Percentiles rank a stretch among this genome's conserved stretches.
phyloP scores from a whole-genome alignment of 2,888 invertebrate genomes.

The Camponotus fellah region DNA sequence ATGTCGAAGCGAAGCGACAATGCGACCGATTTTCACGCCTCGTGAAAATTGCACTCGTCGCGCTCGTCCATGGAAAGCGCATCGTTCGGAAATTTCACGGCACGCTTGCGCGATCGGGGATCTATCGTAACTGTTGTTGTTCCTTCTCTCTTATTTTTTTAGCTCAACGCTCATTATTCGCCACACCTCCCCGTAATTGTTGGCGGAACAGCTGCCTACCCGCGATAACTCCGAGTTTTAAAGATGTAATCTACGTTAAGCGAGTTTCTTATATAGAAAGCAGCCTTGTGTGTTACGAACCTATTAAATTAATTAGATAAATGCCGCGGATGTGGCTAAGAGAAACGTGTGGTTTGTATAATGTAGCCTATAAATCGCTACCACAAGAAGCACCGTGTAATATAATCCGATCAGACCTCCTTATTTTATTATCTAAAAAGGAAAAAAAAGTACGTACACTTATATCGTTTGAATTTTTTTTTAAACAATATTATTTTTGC shows the following conservation, averaged over 20 bases:
- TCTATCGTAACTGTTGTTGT: conserved; percentile 33
- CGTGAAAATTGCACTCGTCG: conserved; percentile 46
- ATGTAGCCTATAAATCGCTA: conserved; percentile 4
- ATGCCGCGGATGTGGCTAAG: conserved; percentile 6
- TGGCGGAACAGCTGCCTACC: conserved; percentile 25
- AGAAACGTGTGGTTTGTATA: conserved; percentile 26
- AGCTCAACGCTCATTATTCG: conserved; percentile 23
- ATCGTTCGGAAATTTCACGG: conserved; percentile 8
- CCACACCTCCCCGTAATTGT: conserved; percentile 43
- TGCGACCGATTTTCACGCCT: conserved; percentile 19
- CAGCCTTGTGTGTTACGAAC: conserved; percentile 27
- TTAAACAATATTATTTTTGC: not conserved
- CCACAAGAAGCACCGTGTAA: not conserved
- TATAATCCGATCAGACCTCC: not conserved
- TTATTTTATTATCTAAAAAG: not conserved
- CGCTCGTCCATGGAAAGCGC: not conserved
- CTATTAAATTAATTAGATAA: conserved; percentile 51
- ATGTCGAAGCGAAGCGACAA: conserved; percentile 45
- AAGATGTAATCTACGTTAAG: conserved; percentile 44
- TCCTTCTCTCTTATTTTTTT: not conserved
- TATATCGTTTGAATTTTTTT: not conserved
- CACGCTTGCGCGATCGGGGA: conserved; percentile 14
- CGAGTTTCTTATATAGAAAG: conserved; percentile 14
- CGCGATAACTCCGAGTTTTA: conserved; percentile 30
- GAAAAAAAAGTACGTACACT: not conserved